phyloP scores from a whole-genome alignment of 2,797 vertebrate species.

The Microctenopoma lineatum region DNA sequence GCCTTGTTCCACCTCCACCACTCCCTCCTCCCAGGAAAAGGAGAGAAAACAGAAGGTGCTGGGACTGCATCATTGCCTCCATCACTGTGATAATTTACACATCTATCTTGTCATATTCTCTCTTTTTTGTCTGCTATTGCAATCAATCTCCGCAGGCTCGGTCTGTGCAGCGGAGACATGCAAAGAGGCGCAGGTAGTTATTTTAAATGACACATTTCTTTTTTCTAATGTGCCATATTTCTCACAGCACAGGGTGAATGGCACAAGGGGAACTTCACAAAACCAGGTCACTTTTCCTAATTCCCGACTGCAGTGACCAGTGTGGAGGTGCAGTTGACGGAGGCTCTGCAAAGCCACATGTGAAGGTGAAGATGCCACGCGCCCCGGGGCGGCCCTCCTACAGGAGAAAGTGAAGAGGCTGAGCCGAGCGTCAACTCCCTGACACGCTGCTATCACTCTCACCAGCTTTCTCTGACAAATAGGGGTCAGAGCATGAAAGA shows the following conservation, averaged over 20 bases:
- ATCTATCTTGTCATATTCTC: constrained; percentile 99
- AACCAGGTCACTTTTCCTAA: constrained; percentile 58
- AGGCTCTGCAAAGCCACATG: constrained; percentile 23
- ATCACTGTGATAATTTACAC: constrained; percentile 99
- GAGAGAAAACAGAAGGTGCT: constrained; percentile 97
- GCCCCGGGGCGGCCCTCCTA: constrained; percentile 25
- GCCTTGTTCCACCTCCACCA: constrained; percentile 66
- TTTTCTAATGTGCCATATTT: constrained; percentile 39
- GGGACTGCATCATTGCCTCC: constrained; percentile 99
- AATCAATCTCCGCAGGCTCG: constrained; percentile 96
- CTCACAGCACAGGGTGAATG: constrained; percentile 30
- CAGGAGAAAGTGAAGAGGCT: constrained; percentile 33
- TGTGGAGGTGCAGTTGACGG: constrained; percentile 12
- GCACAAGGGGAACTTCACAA: constrained; percentile 31
- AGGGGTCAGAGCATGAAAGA: constrained; percentile 61
- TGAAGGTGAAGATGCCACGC: constrained; percentile 29
- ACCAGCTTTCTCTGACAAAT: constrained; percentile 63
- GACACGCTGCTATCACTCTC: constrained; percentile 38
- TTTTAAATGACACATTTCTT: constrained; percentile 64
- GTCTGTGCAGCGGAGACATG: constrained; percentile 84
- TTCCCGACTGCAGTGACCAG: constrained; percentile 35
- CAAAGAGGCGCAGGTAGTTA: constrained; percentile 74
- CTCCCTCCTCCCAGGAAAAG: constrained; percentile 75
- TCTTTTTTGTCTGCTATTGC: constrained; percentile 90
- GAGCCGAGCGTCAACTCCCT: constrained; percentile 37